Base-by-base conservation (phyloP, 2,113 vertebrate genomes). In the Montifringilla adamsi region DNA sequence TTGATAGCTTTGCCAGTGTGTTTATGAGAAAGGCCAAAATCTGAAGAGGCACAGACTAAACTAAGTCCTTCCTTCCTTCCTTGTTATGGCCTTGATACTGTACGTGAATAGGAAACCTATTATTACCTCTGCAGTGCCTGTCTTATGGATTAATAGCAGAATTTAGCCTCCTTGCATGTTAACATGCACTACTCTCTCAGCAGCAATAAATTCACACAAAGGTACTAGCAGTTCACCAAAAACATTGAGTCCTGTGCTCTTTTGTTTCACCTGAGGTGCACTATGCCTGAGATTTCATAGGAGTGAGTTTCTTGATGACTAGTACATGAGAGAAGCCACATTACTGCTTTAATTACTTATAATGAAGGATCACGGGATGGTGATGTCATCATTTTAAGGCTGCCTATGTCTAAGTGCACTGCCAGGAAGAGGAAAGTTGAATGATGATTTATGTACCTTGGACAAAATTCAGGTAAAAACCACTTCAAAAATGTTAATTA, bases 351-450 rank as follows among this genome's bases (percentile, higher is more conserved):
- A 95, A 96, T 97, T 88, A 96, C 95, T 95, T 81, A 87, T 79
- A 95, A 85, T 91, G 87, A 94, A 96, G 91, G 94, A 96, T 93
- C 92, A 83, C 6, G 31, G 90, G 69, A 95, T 63, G 91, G 66
- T 97, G 96, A 96, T 96, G 95, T 95, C 95, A 90, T 94, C 27
- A 95, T 91, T 95, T 97, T 96, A 96, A 96, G 94, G 64, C 93
- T 92, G 78, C 66, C 78, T 90, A 91, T 96, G 84, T 97, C 88
- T 96, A 97, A 97, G 94, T 97, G 96, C 91, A 92, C 88, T 97
- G 88, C 96, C 96, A 96, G 95, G 94, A 97, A 97, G 60, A 94
- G 74, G 89, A 77, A 95, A 94, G 93, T 79, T 95, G 90, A 96
- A 91, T 95, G 91, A 91, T 96, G 93, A 97, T 96, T 93, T 96